A percentile compares a stretch with the other conserved stretches of the same genome.
These are phyloP conservation scores for Sylvia atricapilla DNA, from an alignment of 2,113 vertebrate genomes.

Conservation along the genomic window DNA sequence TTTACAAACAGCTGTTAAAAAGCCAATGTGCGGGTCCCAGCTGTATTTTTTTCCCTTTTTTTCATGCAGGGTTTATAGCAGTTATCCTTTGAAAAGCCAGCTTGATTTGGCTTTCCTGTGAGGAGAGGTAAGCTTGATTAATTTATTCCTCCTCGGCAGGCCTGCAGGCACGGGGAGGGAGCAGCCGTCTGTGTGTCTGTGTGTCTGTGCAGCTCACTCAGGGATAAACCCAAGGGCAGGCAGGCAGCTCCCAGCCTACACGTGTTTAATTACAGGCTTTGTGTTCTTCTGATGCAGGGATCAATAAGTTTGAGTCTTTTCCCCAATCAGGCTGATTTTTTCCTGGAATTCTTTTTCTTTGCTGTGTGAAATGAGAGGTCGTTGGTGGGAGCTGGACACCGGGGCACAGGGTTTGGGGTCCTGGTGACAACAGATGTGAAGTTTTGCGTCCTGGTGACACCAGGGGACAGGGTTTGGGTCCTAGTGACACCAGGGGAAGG, in stretches of 20 bases:
- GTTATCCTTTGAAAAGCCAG: not conserved
- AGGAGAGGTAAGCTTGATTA: not conserved
- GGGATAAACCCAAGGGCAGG: not conserved
- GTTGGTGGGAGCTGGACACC: not conserved
- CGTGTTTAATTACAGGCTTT: not conserved
- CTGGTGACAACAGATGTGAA: not conserved
- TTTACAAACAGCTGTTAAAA: slow-evolving; percentile 67
- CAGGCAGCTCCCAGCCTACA: not conserved
- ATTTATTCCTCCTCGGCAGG: not conserved
- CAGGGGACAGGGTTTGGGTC: not conserved
- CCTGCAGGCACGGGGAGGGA: not conserved
- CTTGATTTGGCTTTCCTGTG: slow-evolving; percentile 6
- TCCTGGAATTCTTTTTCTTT: not conserved
- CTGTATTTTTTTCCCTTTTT: not conserved
- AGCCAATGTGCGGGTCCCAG: not conserved
- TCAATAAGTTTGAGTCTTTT: not conserved
- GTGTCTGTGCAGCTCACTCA: not conserved
- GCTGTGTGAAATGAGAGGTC: not conserved
- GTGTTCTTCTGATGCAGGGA: not conserved
- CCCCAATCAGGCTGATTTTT: not conserved
- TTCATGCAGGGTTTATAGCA: not conserved
- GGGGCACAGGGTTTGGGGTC: not conserved
- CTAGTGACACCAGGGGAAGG: not conserved
- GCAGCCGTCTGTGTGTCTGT: not conserved
- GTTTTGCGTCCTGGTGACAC: not conserved